Conservation (phyloP, 1,140 invertebrate genomes). For the Macrocentrus cingulum region DNA sequence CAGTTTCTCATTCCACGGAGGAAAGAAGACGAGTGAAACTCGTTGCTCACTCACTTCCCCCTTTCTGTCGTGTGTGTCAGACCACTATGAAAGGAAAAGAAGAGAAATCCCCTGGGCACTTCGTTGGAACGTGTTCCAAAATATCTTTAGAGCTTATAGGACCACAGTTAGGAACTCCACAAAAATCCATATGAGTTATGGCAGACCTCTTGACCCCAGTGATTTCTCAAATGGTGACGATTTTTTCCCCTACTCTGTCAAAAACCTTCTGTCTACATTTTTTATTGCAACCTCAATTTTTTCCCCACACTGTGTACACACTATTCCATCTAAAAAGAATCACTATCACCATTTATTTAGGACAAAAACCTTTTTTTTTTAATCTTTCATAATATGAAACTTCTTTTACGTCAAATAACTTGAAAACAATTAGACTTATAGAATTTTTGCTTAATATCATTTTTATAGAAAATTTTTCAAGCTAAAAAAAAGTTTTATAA, state of each 20-base stretch:
- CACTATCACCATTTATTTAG: too few species aligned
- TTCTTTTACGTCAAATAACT: too few species aligned
- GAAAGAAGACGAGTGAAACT: constrained; percentile 9
- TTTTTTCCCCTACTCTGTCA: constrained; percentile 28
- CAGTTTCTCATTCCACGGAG: constrained; percentile 10
- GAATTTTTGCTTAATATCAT: too few species aligned
- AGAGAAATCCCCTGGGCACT: constrained; percentile 22
- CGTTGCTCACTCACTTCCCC: neutral
- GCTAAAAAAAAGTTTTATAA: too few species aligned
- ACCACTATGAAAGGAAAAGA: neutral
- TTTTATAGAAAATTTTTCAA: too few species aligned
- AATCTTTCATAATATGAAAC: too few species aligned
- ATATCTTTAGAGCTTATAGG: constrained; percentile 18
- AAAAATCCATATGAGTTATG: constrained; percentile 24
- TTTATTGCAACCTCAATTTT: neutral
- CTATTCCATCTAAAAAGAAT: neutral
- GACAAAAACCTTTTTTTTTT: too few species aligned
- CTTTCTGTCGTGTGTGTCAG: neutral
- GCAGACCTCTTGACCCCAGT: constrained; percentile 23
- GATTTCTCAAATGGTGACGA: constrained; percentile 29
- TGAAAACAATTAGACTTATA: too few species aligned
- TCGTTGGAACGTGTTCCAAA: constrained; percentile 24
- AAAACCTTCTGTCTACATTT: neutral
- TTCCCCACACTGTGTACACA: neutral
- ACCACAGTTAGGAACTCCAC: too few species aligned